A percentile compares a stretch with the other conserved stretches of the same genome.
These are phyloP conservation scores for Arizona elegans DNA, from an alignment of 2,113 vertebrate genomes.

Conservation along the genomic window DNA sequence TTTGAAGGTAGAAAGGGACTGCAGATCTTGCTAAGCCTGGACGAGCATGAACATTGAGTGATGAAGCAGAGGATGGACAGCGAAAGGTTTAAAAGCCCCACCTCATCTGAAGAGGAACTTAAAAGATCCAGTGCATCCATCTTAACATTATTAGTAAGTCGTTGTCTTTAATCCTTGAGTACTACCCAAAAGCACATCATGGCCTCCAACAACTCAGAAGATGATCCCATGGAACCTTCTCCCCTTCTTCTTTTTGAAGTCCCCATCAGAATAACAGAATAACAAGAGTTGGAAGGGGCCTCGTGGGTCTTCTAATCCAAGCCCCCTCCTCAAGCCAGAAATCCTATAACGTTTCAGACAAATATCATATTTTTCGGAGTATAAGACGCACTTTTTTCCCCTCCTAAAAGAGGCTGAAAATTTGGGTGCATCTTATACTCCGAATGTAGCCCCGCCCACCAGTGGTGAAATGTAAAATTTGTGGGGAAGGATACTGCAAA, in stretches of 20 bases:
- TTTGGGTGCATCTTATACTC: too few relatives aligned
- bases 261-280: not conserved
- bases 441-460: too few relatives aligned
- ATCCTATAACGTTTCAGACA: not conserved
- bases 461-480: too few relatives aligned
- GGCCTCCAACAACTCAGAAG: not conserved
- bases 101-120: not conserved
- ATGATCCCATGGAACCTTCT: not conserved
- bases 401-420: too few relatives aligned
- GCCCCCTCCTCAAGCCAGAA: too few relatives aligned
- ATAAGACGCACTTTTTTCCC: too few relatives aligned
- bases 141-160: not conserved
- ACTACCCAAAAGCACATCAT: not conserved
- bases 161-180: not conserved
- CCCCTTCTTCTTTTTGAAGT: not conserved
- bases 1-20: too few relatives aligned
- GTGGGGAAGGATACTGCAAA: too few relatives aligned
- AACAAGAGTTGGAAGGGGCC: too few relatives aligned
- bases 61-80: not conserved
- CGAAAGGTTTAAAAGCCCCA: rapidly evolving
- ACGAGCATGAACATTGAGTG: not conserved
- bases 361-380: not conserved
- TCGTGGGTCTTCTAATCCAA: too few relatives aligned
- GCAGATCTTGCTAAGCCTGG: not conserved
- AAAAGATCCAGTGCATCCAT: not conserved